phyloP scores from a whole-genome alignment of 2,113 vertebrate genomes.

The Phaethon lepturus region DNA sequence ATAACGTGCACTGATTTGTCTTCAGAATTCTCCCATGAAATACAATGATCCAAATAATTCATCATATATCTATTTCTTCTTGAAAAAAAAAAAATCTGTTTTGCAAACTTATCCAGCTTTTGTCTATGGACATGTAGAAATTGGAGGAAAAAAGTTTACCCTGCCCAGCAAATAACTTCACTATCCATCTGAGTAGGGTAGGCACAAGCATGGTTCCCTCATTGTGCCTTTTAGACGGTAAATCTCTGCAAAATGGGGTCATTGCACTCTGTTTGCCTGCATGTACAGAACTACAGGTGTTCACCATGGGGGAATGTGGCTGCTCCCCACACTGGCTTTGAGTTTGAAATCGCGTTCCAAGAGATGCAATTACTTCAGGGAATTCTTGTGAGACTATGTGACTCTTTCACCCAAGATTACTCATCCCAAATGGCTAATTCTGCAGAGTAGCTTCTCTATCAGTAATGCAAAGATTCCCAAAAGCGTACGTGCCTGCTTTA shows the following conservation, averaged over 20 bases:
- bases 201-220: background rate
- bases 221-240: background rate
- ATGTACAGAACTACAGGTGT: accelerated
- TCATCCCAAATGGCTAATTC: background rate
- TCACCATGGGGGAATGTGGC: background rate
- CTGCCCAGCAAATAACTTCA: background rate
- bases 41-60: background rate
- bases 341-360: background rate
- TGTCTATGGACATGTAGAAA: background rate
- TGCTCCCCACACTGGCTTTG: background rate
- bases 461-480: background rate
- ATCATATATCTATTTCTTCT: background rate
- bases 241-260: background rate
- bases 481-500: background rate
- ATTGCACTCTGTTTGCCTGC: background rate
- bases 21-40: background rate
- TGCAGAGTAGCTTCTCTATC: background rate
- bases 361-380: background rate
- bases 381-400: background rate
- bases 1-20: background rate
- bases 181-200: background rate
- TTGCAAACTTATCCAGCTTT: background rate
- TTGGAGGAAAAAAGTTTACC: background rate
- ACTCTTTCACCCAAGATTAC: background rate
- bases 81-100: background rate